These are phyloP conservation scores for Gadus chalcogrammus DNA, from an alignment of 2,113 vertebrate genomes.

Conservation along the genomic window DNA sequence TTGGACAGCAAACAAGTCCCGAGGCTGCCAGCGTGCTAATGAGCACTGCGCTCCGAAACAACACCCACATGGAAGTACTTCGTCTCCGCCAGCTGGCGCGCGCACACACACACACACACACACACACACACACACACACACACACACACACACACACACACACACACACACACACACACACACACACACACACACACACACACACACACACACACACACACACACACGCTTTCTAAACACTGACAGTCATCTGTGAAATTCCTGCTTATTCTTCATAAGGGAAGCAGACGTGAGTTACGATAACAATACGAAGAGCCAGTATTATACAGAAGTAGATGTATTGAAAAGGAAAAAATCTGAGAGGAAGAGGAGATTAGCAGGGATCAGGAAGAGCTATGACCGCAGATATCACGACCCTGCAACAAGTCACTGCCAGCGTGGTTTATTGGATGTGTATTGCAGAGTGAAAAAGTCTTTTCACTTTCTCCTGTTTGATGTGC, in stretches of 20 bases:
- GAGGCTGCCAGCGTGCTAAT: constrained; percentile 55
- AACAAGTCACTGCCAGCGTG: not conserved
- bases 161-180: constrained; percentile 1
- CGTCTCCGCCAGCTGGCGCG: constrained; percentile 53
- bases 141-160: constrained; percentile 16
- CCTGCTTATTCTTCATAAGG: constrained; percentile 27
- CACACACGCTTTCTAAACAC: constrained; percentile 10
- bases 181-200: not conserved
- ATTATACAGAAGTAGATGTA: constrained; percentile 18
- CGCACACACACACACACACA: constrained; percentile 23
- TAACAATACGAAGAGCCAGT: not conserved
- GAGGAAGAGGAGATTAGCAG: not conserved
- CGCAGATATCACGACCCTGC: not conserved
- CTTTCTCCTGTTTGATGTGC: not conserved
- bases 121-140: constrained; percentile 16
- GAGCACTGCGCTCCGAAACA: constrained; percentile 55
- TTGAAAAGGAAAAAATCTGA: not conserved
- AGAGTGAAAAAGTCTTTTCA: not conserved
- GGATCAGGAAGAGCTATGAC: not conserved
- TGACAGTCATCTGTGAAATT: constrained; percentile 43
- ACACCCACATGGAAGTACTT: constrained; percentile 52
- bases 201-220: constrained; percentile 5
- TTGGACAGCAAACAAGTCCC: constrained; percentile 45
- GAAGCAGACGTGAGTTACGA: constrained; percentile 8
- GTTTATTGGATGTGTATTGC: not conserved